Conservation (phyloP, 2,888 invertebrate genomes). For the Panopea generosa region DNA sequence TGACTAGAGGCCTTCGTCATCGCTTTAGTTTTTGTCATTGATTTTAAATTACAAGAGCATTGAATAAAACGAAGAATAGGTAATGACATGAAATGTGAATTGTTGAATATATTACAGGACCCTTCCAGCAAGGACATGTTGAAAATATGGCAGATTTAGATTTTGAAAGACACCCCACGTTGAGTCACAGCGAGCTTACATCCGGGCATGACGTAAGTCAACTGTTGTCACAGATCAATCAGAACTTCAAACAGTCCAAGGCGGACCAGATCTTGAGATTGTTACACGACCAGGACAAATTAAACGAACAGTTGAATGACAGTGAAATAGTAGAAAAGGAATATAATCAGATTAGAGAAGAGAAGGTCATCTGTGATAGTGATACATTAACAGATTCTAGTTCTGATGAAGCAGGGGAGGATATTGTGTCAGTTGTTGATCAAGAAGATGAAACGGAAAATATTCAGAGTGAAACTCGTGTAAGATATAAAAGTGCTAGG, state of each 20-base stretch:
- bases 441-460: slow-evolving; percentile 45
- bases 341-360: slow-evolving; percentile 49
- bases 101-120: slow-evolving; percentile 26
- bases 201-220: slow-evolving; percentile 60
- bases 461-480: slow-evolving; percentile 1
- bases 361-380: slow-evolving; percentile 51
- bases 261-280: slow-evolving; percentile 73
- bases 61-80: background rate
- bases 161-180: slow-evolving; percentile 37
- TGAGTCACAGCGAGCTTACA: slow-evolving; percentile 55
- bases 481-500: slow-evolving; percentile 15
- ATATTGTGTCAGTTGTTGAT: slow-evolving; percentile 23
- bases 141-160: slow-evolving; percentile 50
- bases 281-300: slow-evolving; percentile 70
- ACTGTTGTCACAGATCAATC: slow-evolving; percentile 67
- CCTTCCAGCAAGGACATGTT: slow-evolving; percentile 13
- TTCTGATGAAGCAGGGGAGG: slow-evolving; percentile 32
- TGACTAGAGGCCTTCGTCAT: slow-evolving; percentile 18
- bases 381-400: slow-evolving; percentile 61
- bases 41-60: slow-evolving; percentile 21
- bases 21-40: background rate
- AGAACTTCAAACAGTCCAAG: slow-evolving; percentile 68
- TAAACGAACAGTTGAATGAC: slow-evolving; percentile 59
- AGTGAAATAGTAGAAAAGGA: slow-evolving; percentile 38
- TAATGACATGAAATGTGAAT: background rate